These are phyloP conservation scores for Grantiella picta DNA, from an alignment of 2,113 vertebrate species.

Conservation along the genomic window DNA sequence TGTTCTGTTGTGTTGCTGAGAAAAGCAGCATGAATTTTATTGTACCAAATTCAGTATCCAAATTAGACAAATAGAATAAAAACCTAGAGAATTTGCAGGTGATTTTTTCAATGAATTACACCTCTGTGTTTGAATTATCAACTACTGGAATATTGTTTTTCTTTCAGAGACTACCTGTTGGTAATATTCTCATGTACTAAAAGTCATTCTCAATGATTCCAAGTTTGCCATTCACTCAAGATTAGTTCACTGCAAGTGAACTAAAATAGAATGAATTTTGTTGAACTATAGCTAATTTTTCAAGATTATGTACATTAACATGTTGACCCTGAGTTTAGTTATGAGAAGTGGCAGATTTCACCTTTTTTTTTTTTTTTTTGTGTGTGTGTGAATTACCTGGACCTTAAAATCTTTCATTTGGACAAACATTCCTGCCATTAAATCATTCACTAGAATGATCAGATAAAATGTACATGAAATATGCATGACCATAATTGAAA, in stretches of 20 bases:
- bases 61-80: neutral
- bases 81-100: neutral
- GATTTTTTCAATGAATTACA: neutral
- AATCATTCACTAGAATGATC: constrained; percentile 29
- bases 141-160: neutral
- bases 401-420: neutral
- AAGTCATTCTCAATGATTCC: neutral
- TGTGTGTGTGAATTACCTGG: neutral
- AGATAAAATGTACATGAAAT: constrained; percentile 24
- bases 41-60: neutral
- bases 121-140: neutral
- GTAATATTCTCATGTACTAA: neutral
- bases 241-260: neutral
- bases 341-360: too few species aligned
- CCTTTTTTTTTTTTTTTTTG: too few species aligned
- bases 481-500: constrained; percentile 15
- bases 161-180: neutral
- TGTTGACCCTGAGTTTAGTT: neutral
- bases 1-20: neutral
- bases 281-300: neutral
- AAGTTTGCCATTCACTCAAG: neutral
- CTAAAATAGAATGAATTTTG: neutral
- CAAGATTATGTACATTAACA: neutral
- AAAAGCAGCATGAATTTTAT: neutral
- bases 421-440: constrained; percentile 5